These are phyloP conservation scores for Pemphigus obesinymphae DNA, from an alignment of 1,140 invertebrate species.

Conservation along the genomic window DNA sequence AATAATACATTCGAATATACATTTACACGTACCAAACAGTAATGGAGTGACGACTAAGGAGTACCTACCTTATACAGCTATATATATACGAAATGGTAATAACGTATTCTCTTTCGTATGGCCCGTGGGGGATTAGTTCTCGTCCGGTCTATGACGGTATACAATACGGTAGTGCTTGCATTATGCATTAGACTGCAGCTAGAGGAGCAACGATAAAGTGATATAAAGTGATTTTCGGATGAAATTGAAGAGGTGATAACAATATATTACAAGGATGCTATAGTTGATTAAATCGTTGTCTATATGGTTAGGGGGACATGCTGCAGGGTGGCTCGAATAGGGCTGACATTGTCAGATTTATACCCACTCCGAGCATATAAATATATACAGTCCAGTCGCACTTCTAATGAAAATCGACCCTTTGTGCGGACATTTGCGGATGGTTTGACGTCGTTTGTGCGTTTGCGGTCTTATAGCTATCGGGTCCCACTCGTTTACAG, in stretches of 20 bases:
- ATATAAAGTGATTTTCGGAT: conserved; percentile 3
- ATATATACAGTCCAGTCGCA: background rate
- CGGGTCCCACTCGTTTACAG: background rate
- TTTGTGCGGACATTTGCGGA: conserved; percentile 1
- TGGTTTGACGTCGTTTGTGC: background rate
- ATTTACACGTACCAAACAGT: too few species aligned
- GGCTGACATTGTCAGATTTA: background rate
- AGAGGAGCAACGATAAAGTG: background rate
- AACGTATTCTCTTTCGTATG: background rate
- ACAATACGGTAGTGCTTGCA: background rate
- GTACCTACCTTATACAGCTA: too few species aligned
- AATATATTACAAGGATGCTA: background rate
- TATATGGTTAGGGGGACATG: background rate
- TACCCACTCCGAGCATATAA: background rate
- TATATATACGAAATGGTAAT: background rate
- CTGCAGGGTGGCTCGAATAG: background rate
- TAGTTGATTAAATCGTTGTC: conserved; percentile 30
- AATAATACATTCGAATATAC: too few species aligned
- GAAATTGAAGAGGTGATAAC: background rate
- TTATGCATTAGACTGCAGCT: conserved; percentile 29
- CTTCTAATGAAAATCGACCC: conserved; percentile 23
- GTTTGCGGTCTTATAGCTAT: background rate
- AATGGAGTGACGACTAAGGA: too few species aligned
- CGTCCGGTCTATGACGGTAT: background rate
- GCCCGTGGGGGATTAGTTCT: background rate